Base-by-base conservation (phyloP, 2,797 vertebrate genomes). In the Nyctalus aviator region DNA sequence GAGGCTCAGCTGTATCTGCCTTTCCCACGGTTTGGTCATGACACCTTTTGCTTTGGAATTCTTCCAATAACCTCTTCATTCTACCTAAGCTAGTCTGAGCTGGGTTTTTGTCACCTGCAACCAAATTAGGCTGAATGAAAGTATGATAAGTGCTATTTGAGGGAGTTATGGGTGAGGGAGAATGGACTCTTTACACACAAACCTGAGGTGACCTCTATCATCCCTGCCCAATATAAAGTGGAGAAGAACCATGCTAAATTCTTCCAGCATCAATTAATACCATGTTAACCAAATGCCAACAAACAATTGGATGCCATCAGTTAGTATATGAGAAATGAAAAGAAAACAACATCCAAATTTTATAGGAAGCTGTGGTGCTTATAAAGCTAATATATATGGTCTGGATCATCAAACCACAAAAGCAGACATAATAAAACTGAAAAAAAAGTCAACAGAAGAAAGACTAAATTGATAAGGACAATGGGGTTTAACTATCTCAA, bases 41-140 rank as follows among this genome's bases (percentile, higher is more conserved):
- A 48, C 55, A 72, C 2, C 18, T 78, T 93, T 78, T 72, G 53
- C 35, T 69, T 83, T 77, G 55, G 55, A 82, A 90, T 82, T 84
- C 48, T 76, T 93, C n/a, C 7, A 90, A 53, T 89, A 90, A 75
- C 71, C 30, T 92, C 11, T 68, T 92, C 27, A 88, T 88, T 91
- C 92, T 57, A 35, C 12, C n/a, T 86, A 95, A 53, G 44, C 23
- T 59, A 88, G 8, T 90, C 75, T 90, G 41, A 84, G 6, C n/a
- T 90, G 44, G 20, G 35, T 59, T 87, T 87, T 77, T 79, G 11
- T 62, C 64, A 88, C 8, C 69, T 75, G 27, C 23, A 92, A 41
- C 8, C 20, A 41, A 78, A 27, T 84, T 20, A 88, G 41, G 12
- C 8, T 64, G 53, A 79, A 73, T 20, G 32, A 48, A 73, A 48